Evolutionary conservation across 2,113 vertebrate genomes (phyloP), one percentile per base, ranked within the genome.

Genomic region (Platichthys stellatus): DNA sequence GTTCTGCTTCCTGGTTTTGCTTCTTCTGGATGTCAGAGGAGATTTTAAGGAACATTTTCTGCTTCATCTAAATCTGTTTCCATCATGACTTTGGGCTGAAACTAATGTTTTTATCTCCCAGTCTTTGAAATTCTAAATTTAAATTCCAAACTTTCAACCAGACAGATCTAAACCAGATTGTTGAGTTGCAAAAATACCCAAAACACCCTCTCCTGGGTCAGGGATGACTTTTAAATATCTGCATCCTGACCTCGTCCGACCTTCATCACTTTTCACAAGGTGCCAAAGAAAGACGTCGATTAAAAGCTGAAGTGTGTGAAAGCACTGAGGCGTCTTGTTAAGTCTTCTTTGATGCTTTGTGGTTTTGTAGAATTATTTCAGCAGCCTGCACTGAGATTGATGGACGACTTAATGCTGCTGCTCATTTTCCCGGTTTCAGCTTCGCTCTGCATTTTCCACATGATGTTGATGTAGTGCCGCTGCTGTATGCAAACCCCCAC

Each of bases 391-490:
- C 24, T 58, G 28, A 62, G 84, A 84, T 77, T 88, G 80, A 87
- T 86, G 79, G 76, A 51, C 40, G 5, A 61, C 69, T 72, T 72
- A 69, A 86, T 81, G 38, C 54, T 0, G 17, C 6, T 47, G 64
- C 75, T 85, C 78, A 57, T 78, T 87, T 72, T 72, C 28, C 47
- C 49, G 23, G 12, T 79, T 81, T 84, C 61, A 77, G 74, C 74
- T 82, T 78, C 28, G 66, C 81, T 87, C 76, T 54, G 78, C 76
- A 82, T 78, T 84, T 87, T 76, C 76, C 74, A 53, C 66, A 21
- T 93, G 93, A 94, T 93, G 93, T 78, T 95, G 93, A 95, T 94
- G 93, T 91, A 92, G 5, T 92, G 90, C 92, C 53, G 9, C 17
- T 64, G 45, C 21, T 67, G 13, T 45, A 94, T 89, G 93, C 93